Evolutionary conservation across 2,113 vertebrate genomes (phyloP).

Genomic region (Chloropsis cyanopogon): DNA sequence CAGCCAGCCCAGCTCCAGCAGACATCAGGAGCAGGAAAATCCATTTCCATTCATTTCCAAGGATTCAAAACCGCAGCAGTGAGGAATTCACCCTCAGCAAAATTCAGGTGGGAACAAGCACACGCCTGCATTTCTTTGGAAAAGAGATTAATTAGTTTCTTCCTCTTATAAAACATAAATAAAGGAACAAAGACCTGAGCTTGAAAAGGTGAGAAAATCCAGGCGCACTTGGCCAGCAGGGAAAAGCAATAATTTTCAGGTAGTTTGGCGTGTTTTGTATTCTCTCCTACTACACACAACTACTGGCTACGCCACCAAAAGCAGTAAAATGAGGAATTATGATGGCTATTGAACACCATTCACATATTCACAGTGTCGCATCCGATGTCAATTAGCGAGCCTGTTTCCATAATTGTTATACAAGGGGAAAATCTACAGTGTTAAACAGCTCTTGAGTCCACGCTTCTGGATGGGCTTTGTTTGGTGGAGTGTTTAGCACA

Average conservation of each 20-base stretch:
- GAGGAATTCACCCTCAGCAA: conserved; percentile 28
- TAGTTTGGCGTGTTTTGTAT: not conserved
- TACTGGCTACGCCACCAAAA: not conserved
- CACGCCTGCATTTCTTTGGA: not conserved
- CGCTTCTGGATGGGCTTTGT: conserved; percentile 38
- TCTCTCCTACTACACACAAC: not conserved
- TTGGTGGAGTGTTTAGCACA: conserved; percentile 43
- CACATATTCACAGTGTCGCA: not conserved
- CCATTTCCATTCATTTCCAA: not conserved
- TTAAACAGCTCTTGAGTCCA: conserved; percentile 60
- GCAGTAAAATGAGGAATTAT: conserved; percentile 57
- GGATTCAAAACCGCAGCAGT: not conserved
- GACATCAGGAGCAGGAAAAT: not conserved
- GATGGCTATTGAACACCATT: conserved; percentile 36
- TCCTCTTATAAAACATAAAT: conserved; percentile 17
- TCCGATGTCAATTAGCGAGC: conserved; percentile 45
- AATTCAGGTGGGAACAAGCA: conserved; percentile 10
- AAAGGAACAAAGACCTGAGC: not conserved
- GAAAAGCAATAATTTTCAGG: not conserved
- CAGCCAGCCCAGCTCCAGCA: not conserved
- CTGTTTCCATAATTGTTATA: conserved; percentile 64
- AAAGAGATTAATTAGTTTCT: conserved; percentile 18
- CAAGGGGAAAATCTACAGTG: conserved; percentile 61
- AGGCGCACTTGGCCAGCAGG: not conserved
- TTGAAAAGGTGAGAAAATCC: conserved; percentile 17